Conservation (phyloP, 2,797 vertebrate genomes). For the Aselliscus stoliczkanus region DNA sequence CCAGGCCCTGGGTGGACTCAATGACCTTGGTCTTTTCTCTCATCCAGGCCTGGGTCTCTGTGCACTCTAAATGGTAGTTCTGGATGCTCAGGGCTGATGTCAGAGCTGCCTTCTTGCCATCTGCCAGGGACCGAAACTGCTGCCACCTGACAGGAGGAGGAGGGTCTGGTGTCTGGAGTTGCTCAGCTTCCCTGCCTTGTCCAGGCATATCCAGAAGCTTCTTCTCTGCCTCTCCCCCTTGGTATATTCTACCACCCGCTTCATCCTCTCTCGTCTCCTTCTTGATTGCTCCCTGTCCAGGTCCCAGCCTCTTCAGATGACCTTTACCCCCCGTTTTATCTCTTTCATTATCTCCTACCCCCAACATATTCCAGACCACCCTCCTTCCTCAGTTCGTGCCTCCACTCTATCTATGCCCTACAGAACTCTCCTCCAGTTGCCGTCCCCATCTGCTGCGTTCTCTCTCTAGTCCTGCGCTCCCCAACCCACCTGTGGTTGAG, state of each 20-base stretch:
- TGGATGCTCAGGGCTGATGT: constrained; percentile 94
- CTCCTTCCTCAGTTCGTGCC: neutral
- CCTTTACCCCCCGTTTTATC: neutral
- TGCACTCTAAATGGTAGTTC: constrained; percentile 96
- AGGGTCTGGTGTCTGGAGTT: neutral
- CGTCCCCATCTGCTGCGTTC: neutral
- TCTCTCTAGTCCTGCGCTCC: neutral
- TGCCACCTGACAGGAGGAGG: constrained; percentile 86
- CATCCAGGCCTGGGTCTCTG: constrained; percentile 96
- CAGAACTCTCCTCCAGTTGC: neutral
- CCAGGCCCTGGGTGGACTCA: constrained; percentile 93
- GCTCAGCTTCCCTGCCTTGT: neutral
- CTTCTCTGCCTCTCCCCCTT: neutral
- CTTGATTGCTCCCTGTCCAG: neutral
- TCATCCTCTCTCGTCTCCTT: neutral
- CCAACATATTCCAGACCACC: neutral
- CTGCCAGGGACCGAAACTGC: constrained; percentile 88
- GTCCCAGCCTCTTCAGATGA: neutral
- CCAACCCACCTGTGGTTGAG: constrained; percentile 90
- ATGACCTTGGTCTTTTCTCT: constrained; percentile 96
- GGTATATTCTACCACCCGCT: neutral
- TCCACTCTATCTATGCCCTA: neutral
- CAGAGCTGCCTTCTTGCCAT: constrained; percentile 89
- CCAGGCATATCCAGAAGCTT: neutral
- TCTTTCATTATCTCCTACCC: neutral